Conservation (phyloP, 2,113 vertebrate species). For the Mellivora capensis region DNA sequence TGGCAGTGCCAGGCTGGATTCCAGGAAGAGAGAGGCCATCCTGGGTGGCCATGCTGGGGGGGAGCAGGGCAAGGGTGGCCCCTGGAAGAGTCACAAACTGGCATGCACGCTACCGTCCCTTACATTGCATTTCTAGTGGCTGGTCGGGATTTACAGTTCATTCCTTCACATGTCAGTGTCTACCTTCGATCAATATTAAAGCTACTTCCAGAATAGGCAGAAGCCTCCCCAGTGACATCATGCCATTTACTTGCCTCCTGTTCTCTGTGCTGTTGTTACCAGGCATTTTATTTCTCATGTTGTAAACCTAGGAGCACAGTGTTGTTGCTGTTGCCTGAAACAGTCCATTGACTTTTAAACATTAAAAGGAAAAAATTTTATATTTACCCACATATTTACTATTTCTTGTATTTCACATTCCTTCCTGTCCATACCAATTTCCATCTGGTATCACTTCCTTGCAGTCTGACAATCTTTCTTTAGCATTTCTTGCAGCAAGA, state of each 20-base stretch:
- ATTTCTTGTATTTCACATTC: background rate
- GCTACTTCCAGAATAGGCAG: background rate
- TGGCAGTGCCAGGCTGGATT: background rate
- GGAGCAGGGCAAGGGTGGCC: background rate
- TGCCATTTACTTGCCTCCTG: background rate
- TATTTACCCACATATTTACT: background rate
- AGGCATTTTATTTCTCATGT: background rate
- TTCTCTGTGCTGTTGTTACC: background rate
- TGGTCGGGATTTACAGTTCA: rapidly evolving
- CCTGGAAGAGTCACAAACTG: background rate
- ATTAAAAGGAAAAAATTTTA: background rate
- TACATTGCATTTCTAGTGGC: background rate
- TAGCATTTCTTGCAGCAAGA: background rate
- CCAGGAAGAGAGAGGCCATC: background rate
- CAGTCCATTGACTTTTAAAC: background rate
- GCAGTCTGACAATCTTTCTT: background rate
- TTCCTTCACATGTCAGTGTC: background rate
- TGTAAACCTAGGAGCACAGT: background rate
- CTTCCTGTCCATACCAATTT: background rate
- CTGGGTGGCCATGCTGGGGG: background rate
- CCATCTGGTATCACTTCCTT: background rate
- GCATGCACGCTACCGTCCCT: background rate
- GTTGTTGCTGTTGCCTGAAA: background rate
- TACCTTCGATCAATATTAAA: background rate
- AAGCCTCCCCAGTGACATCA: background rate